Percentiles rank a stretch among this genome's conserved stretches.
These are phyloP conservation scores for Amphipoea lucens DNA, from an alignment of 2,888 invertebrate species.

Conservation along the genomic window DNA sequence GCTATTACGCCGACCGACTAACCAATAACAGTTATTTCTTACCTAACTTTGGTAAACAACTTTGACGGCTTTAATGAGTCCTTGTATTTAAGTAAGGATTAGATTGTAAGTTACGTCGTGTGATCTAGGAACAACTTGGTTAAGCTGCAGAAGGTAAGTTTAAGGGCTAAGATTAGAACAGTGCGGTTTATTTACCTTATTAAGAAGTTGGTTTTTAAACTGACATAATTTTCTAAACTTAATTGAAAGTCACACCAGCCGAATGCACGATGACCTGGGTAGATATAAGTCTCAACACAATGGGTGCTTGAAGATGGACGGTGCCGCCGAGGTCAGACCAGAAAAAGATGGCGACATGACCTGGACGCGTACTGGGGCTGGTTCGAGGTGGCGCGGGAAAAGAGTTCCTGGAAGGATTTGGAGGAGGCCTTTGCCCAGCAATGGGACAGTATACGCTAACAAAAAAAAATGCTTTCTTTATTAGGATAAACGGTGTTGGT, in stretches of 20 bases:
- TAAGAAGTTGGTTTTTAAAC: neutral
- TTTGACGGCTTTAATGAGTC: slow-evolving; percentile 37
- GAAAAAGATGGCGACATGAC: too few species aligned
- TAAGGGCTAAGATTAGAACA: slow-evolving; percentile 20
- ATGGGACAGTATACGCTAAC: too few species aligned
- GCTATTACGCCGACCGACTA: neutral
- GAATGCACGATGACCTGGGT: neutral
- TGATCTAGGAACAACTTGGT: slow-evolving; percentile 32
- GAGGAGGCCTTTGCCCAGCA: too few species aligned
- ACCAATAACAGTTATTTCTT: slow-evolving; percentile 47
- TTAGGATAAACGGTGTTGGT: too few species aligned
- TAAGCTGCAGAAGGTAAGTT: slow-evolving; percentile 11
- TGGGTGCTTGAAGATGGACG: neutral
- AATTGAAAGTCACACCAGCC: neutral
- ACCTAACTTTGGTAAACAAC: slow-evolving; percentile 42
- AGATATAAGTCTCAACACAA: neutral
- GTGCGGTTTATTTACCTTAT: slow-evolving; percentile 2
- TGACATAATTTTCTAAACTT: neutral
- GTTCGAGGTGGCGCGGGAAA: too few species aligned
- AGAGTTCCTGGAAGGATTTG: too few species aligned
- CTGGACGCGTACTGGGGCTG: too few species aligned
- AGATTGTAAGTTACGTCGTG: slow-evolving; percentile 40
- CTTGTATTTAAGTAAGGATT: slow-evolving; percentile 48
- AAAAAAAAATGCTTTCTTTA: too few species aligned
- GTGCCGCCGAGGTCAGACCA: too few species aligned